These are phyloP conservation scores for Aphelocoma coerulescens DNA, from an alignment of 2,113 vertebrate genomes.

Conservation along the genomic window DNA sequence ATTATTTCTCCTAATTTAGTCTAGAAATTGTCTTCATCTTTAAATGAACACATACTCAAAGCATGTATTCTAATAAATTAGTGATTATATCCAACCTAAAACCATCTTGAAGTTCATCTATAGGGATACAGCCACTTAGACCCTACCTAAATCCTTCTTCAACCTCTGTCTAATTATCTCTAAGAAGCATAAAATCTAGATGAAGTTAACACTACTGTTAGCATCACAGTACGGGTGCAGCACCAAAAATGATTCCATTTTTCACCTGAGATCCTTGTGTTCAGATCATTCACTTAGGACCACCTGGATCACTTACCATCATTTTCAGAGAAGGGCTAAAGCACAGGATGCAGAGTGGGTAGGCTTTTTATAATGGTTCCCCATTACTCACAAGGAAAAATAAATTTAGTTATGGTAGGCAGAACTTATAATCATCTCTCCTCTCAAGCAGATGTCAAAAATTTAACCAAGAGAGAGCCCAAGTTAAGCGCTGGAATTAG, in stretches of 20 bases:
- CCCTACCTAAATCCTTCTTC: neutral
- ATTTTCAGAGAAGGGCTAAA: neutral
- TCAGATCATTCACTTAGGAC: neutral
- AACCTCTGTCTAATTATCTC: neutral
- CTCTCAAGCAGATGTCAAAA: neutral
- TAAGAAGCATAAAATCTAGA: neutral
- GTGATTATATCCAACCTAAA: neutral
- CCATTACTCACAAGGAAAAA: neutral
- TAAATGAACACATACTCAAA: neutral
- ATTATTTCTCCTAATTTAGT: neutral
- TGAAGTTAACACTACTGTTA: neutral
- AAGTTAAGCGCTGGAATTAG: neutral
- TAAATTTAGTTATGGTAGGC: neutral
- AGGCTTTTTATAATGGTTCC: neutral
- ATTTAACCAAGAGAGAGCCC: neutral
- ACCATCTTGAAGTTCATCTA: neutral
- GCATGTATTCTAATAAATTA: neutral
- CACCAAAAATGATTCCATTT: neutral
- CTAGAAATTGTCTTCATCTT: neutral
- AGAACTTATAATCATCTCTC: neutral
- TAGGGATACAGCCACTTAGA: neutral
- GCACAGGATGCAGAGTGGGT: neutral
- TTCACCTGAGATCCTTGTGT: neutral
- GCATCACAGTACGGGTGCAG: neutral
- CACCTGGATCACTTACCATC: neutral